Base-by-base conservation (phyloP, 2,888 invertebrate genomes). In the Lamellibrachia columna region DNA sequence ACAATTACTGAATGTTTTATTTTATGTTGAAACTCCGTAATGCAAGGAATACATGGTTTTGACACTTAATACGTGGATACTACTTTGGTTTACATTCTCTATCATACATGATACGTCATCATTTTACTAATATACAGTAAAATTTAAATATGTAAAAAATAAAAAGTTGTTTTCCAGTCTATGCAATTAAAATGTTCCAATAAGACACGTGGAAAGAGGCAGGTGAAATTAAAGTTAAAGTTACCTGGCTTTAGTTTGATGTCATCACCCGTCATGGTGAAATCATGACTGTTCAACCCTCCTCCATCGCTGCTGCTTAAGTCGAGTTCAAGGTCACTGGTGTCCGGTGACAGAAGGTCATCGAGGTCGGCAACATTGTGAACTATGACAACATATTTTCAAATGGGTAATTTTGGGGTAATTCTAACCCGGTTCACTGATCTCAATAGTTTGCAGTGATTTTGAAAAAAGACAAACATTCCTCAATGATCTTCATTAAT, bases 211-310 rank as follows among this genome's bases (percentile, higher is more conserved):
- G 40, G 40, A 40, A 55, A 9, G 55, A 55, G 8, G 9, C 8
- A 55, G 55, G 55, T 55, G 55, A 55, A 55, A 55, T 55, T 40
- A 40, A 40, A 75, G 75, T 75, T 75, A n/a, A 40, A 40, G 40
- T 40, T 75, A 75, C 75, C 75, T 75, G 75, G 75, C 75, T 22
- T 75, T 75, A 75, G 22, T 75, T 75, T 75, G 75, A 75, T 22
- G 75, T 75, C 75, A n/a, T 75, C 75, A 11, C 75, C 75, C 15
- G 75, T 22, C 75, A 75, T 75, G 75, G 75, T 75, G 75, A 75
- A 75, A n/a, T 75, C 75, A 75, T 75, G 75, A 75, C 75, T 75
- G 22, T 75, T n/a, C 75, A 75, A 75, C 75, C 75, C 75, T 75
- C 75, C 75, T 6, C 15, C 75, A 15, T 75, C 75, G n/a, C 75